phyloP scores from a whole-genome alignment of 2,888 invertebrate species.

The Drosophila incognita region DNA sequence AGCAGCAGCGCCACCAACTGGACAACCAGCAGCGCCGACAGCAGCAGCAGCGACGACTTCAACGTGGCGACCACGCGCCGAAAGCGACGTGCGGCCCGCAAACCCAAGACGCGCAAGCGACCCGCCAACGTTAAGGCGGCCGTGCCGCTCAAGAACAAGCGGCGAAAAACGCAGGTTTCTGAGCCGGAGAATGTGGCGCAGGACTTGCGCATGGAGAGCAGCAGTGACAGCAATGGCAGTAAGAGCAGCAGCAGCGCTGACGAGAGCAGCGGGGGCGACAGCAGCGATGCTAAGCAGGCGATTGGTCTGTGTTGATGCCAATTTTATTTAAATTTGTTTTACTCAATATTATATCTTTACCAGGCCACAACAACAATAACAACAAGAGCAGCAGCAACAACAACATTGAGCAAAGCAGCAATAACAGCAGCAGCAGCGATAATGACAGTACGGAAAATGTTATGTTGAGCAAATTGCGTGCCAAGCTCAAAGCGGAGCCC shows the following conservation, averaged over 20 bases:
- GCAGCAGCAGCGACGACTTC: conserved; percentile 23
- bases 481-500: conserved; percentile 52
- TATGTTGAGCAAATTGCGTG: conserved; percentile 53
- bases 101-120: conserved; percentile 38
- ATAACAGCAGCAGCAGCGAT: conserved; percentile 41
- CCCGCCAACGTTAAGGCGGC: background rate
- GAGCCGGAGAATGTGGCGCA: conserved; percentile 6
- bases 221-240: conserved; percentile 15
- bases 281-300: conserved; percentile 14
- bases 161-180: conserved; percentile 33
- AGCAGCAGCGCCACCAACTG: conserved; percentile 25
- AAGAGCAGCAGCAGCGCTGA: conserved; percentile 22
- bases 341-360: background rate
- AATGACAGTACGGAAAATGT: conserved; percentile 62
- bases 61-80: conserved; percentile 2
- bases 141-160: conserved; percentile 22
- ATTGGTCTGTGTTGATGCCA: background rate
- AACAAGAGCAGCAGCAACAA: conserved; percentile 1
- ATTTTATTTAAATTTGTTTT: no score
- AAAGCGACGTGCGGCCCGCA: conserved; percentile 43
- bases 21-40: conserved; percentile 5
- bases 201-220: conserved; percentile 11
- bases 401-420: conserved; percentile 21
- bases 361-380: conserved; percentile 10
- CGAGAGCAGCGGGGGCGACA: conserved; percentile 21